Evolutionary conservation across 2,888 invertebrate species (phyloP), one percentile per base, ranked within the genome.

Genomic region (Pyrocoelia pectoralis): DNA sequence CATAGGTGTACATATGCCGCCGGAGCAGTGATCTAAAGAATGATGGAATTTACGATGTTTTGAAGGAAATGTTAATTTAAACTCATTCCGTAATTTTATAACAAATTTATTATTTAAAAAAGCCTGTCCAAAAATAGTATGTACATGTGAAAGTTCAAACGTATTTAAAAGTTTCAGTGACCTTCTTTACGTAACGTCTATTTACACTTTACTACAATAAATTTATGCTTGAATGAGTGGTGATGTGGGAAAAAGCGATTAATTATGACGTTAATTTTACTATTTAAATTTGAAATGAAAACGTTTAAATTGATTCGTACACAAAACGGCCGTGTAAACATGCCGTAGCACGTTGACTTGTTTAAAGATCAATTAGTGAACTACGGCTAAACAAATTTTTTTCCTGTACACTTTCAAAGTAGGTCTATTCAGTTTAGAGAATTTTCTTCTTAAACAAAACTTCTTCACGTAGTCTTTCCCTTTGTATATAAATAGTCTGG

Each of bases 401-500:
- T 43, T 43, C 13, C 33, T 33, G n/a, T n/a, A 33, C 24, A 24
- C n/a, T n/a, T n/a, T 24, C 8, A 24, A 10, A 33, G 33, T 33
- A n/a, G 33, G 33, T n/a, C 33, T 24, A 24, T 3, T 24, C 24
- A 24, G 24, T 24, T 33, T 33, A 33, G 24, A 24, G 12, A 43
- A 43, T 13, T 43, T 15, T 43, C 13, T 13, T 43, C 41, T 43
- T 8, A 15, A 43, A 43, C 41, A 43, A 43, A n/a, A 41, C 46
- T 60, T 56, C 62, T 18, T 40, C 12, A 49, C 54, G 55, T 49
- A 29, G 46, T 43, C 51, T 51, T 56, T 53, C 50, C 61, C 61
- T 59, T 52, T n/a, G 33, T 33, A 38, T 56, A 68, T 65, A 65
- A 69, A 70, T 73, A 72, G 72, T 76, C 78, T 74, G 74, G 77